Base-by-base conservation (phyloP, 2,797 vertebrate species). In the Allobates femoralis region DNA sequence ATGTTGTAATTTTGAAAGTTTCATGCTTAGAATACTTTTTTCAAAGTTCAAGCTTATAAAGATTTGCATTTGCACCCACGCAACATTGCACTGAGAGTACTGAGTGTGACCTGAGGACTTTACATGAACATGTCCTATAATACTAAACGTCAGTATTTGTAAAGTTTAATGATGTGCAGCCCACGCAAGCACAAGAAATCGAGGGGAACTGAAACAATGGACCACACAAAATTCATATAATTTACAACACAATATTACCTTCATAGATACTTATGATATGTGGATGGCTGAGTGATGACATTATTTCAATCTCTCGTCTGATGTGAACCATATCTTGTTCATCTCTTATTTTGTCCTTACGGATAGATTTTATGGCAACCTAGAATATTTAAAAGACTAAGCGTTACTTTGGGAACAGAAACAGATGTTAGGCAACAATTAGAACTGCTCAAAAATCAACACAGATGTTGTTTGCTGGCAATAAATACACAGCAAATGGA, bases 191-290 rank as follows among this genome's bases (percentile, higher is more conserved):
- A 79, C 11, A 62, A 81, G 41, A 41, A 73, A n/a, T 66, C 37
- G 60, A 32, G 30, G 74, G 56, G 74, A 34, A 76, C 23, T 50
- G 46, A n/a, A 69, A 32, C 55, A 62, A 11, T 28, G 71, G 78
- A 83, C 83, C 83, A 85, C 86, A 88, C 83, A 88, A 30, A 80
- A 71, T 34, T 56, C n/a, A 69, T 26, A 73, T 64, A 66, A 79
- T 56, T 62, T 18, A 78, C 88, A 90, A 41, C 88, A 91, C 51
- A 60, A 21, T 58, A 81, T 89, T 89, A 97, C 96, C 96, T 97
- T 97, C 96, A 87, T 96, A 97, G 93, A 97, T 96, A 90, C 95
- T 96, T 94, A 97, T 96, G 94, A 97, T 97, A 93, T 97, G 96
- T 90, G 96, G 96, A 91, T 97, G 96, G 92, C 85, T 95, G 92